phyloP scores from a whole-genome alignment of 1,140 invertebrate genomes.

The Metopolophium dirhodum region DNA sequence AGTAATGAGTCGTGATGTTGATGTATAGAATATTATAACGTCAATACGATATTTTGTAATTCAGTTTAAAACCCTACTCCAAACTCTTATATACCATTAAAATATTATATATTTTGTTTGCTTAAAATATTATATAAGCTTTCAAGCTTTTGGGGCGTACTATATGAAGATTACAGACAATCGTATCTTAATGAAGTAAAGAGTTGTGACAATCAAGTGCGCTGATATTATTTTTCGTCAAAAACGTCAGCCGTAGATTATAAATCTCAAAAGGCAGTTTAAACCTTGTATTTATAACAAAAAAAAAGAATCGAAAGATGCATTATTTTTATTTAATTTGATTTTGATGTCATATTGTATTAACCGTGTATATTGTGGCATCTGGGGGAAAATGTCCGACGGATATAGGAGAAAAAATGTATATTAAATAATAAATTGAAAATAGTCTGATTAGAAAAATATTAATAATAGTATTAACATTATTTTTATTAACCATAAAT shows the following conservation, averaged over 20 bases:
- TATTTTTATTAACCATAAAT: too few relatives aligned
- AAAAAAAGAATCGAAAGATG: too few relatives aligned
- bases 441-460: too few relatives aligned
- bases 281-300: too few relatives aligned
- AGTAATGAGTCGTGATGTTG: neutral
- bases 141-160: neutral
- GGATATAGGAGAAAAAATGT: rapidly evolving
- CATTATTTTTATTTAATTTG: neutral
- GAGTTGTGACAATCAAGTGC: neutral
- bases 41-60: neutral
- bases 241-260: neutral
- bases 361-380: neutral
- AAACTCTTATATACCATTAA: neutral
- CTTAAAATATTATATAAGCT: neutral
- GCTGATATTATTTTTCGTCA: neutral
- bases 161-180: neutral
- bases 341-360: neutral
- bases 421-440: neutral
- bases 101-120: neutral
- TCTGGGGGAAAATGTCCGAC: neutral
- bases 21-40: neutral
- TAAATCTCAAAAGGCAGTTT: neutral
- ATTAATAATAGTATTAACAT: too few relatives aligned
- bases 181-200: neutral
- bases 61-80: neutral